A percentile compares a stretch with the other conserved stretches of the same genome.
phyloP scores from a whole-genome alignment of 2,113 vertebrate genomes.

The Trichechus manatus region DNA sequence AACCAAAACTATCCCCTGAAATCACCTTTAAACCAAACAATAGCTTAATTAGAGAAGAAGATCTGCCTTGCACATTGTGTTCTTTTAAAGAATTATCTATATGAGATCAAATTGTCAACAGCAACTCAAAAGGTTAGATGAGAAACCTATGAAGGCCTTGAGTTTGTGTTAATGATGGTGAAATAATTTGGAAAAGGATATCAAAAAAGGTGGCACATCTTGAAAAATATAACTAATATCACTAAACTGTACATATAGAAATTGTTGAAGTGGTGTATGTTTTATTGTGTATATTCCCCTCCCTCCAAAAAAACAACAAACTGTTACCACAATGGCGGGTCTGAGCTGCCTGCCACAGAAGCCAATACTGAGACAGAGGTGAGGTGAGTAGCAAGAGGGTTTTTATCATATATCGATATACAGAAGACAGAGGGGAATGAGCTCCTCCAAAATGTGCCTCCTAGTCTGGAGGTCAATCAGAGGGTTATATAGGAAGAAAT shows the following conservation, averaged over 20 bases:
- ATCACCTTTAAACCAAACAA: not conserved
- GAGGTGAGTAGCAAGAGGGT: too few species aligned
- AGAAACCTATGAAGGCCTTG: not conserved
- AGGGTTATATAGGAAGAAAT: too few species aligned
- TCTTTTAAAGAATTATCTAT: not conserved
- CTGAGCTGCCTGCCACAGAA: too few species aligned
- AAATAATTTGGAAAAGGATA: not conserved
- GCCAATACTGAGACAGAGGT: too few species aligned
- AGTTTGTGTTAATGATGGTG: not conserved
- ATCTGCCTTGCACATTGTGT: not conserved
- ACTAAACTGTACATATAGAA: not conserved
- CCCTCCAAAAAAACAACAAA: not conserved
- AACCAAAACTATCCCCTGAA: not conserved
- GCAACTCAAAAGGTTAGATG: not conserved
- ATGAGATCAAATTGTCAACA: not conserved
- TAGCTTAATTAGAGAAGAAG: not conserved
- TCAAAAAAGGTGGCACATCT: not conserved
- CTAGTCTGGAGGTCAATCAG: too few species aligned
- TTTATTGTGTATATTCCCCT: not conserved
- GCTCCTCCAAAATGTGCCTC: too few species aligned
- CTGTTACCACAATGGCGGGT: too few species aligned
- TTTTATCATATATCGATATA: too few species aligned
- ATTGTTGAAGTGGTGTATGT: not conserved
- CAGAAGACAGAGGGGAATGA: too few species aligned
- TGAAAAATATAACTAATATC: not conserved